Conservation (phyloP, 1,140 invertebrate species). For the Nebria ingens region DNA sequence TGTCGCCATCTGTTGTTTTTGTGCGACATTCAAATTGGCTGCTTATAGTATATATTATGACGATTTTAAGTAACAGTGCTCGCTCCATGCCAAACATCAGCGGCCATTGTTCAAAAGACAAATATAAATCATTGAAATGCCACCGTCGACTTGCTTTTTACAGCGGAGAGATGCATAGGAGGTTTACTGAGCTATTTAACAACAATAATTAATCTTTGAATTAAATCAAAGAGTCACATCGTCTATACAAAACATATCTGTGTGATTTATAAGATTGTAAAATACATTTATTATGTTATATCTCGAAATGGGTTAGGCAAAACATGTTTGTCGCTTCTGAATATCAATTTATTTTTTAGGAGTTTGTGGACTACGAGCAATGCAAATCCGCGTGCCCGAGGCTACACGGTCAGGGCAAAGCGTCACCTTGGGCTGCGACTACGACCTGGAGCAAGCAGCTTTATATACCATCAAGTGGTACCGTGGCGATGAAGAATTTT, state of each 20-base stretch:
- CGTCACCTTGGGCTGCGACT: conserved; percentile 63
- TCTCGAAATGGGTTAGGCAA: too few relatives aligned
- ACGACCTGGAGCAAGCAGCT: conserved; percentile 61
- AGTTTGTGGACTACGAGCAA: conserved; percentile 47
- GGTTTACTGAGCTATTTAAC: too few relatives aligned
- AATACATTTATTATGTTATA: too few relatives aligned
- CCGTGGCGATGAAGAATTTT: conserved; percentile 67
- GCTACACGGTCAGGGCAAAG: conserved; percentile 60
- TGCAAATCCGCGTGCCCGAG: conserved; percentile 61
- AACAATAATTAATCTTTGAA: too few relatives aligned
- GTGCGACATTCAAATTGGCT: neutral
- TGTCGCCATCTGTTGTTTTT: neutral
- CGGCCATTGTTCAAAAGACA: neutral
- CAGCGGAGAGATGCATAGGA: too few relatives aligned
- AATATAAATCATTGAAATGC: neutral
- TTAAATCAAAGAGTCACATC: too few relatives aligned
- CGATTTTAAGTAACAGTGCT: neutral
- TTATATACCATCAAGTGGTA: conserved; percentile 82
- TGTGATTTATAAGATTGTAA: too few relatives aligned
- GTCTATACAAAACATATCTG: too few relatives aligned
- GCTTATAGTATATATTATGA: neutral
- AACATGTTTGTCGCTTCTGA: too few relatives aligned
- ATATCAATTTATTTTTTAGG: too few relatives aligned
- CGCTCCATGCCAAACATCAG: neutral
- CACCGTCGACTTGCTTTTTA: too few relatives aligned